These are phyloP conservation scores for Osmoderma eremita DNA, from an alignment of 2,888 invertebrate genomes.

Conservation along the genomic window DNA sequence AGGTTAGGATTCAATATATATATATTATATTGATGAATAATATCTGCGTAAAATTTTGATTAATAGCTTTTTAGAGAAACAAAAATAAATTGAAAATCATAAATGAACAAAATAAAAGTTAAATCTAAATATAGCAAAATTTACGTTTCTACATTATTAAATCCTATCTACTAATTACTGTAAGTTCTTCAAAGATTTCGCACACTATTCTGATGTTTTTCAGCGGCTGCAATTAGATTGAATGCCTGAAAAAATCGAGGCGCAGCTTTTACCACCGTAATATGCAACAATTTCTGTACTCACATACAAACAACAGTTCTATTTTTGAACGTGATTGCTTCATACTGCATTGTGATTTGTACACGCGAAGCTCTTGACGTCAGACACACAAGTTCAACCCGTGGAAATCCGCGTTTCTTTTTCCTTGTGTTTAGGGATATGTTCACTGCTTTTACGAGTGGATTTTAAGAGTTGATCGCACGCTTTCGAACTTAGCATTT, in stretches of 20 bases:
- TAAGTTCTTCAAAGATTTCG: not conserved
- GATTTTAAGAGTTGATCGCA: no score
- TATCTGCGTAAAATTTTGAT: no score
- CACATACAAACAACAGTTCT: conserved; percentile 17
- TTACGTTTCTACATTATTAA: not conserved
- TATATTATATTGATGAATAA: no score
- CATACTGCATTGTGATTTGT: conserved; percentile 27
- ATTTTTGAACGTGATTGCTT: conserved; percentile 31
- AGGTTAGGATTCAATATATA: no score
- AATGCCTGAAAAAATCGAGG: not conserved
- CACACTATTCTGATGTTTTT: not conserved
- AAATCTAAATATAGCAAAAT: no score
- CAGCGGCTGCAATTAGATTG: not conserved
- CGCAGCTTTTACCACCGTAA: not conserved
- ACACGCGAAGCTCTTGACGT: conserved; percentile 37
- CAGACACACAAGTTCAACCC: conserved; percentile 16
- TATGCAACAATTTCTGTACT: conserved; percentile 14
- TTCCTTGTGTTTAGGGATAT: no score
- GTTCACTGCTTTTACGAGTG: no score
- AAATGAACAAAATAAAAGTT: no score
- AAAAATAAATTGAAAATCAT: no score
- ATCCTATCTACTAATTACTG: not conserved
- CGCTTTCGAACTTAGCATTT: no score
- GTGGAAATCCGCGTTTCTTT: not conserved
- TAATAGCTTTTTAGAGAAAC: no score